Percentiles rank a stretch among this genome's conserved stretches.
Evolutionary conservation across 2,888 invertebrate species (phyloP).

Genomic region (Meiosimyza decipiens): DNA sequence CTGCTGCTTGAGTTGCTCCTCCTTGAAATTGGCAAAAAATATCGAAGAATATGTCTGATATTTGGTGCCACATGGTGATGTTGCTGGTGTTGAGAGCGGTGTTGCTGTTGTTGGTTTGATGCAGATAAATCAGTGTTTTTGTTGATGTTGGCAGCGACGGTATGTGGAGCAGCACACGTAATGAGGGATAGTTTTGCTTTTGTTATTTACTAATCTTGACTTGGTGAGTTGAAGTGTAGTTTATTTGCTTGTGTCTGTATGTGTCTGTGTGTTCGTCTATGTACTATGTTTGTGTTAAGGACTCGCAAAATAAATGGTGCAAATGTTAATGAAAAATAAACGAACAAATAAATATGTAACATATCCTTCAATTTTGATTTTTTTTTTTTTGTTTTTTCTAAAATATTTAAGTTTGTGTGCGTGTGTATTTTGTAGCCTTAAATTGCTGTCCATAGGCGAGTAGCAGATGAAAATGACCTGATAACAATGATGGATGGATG

Average conservation of each 20-base stretch:
- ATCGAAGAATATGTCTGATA: slow-evolving; percentile 63
- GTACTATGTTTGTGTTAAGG: slow-evolving; percentile 1
- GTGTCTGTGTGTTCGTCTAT: background rate
- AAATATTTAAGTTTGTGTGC: background rate
- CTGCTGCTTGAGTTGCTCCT: slow-evolving; percentile 51
- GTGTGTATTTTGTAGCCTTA: background rate
- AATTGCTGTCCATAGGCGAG: slow-evolving; percentile 14
- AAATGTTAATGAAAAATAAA: background rate
- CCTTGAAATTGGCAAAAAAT: slow-evolving; percentile 64
- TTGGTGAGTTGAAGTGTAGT: slow-evolving; percentile 39
- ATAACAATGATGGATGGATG: slow-evolving; percentile 1
- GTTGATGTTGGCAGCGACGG: slow-evolving; percentile 30
- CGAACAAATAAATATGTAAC: background rate
- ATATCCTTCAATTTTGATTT: background rate
- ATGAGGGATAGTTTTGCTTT: slow-evolving; percentile 47
- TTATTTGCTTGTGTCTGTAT: slow-evolving; percentile 29
- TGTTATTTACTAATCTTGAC: slow-evolving; percentile 50
- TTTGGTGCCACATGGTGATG: slow-evolving; percentile 64
- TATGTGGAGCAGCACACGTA: slow-evolving; percentile 33
- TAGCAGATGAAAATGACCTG: slow-evolving; percentile 7
- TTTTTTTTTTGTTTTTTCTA: background rate
- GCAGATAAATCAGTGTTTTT: slow-evolving; percentile 25
- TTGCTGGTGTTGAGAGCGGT: slow-evolving; percentile 64
- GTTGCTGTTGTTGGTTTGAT: slow-evolving; percentile 59
- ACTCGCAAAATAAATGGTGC: background rate